Evolutionary conservation across 2,797 vertebrate species (phyloP), one percentile per base, ranked within the genome.

Genomic region (Varecia variegata): DNA sequence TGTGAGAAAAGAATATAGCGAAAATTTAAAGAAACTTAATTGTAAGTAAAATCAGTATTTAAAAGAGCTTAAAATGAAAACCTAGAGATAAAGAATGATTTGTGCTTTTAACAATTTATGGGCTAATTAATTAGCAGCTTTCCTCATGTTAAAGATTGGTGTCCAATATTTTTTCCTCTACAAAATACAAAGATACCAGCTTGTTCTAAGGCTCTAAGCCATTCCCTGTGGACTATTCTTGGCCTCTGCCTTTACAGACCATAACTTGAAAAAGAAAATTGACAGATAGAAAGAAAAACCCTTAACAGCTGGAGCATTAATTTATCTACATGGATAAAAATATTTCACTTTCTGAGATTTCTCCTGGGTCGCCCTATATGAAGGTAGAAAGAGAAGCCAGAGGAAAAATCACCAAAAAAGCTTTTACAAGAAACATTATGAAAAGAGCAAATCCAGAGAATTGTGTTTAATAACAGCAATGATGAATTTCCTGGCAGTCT

Each of bases 381-480:
- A 40, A 92, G 70, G 7, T 74, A 87, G 50, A 83, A 86, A 96
- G 54, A 86, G 93, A 88, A 97, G 47, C 2, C 1, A 60, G 74
- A 97, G 88, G 90, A 96, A 97, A 88, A 40, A 65, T 94, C 92
- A 93, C 32, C 71, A 97, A 98, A 96, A 97, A 97, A 85, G 73
- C 76, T 97, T 95, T 97, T 82, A 90, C 62, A 92, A 89, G 73
- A 94, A 96, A 95, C 71, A 86, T 85, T 93, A 94, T 93, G 67
- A 97, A 98, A 97, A 93, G 96, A 97, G 87, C 67, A 97, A 97
- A 98, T 79, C 68, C 71, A 81, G 80, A 95, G 21, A 11, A 97
- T 96, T 96, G 58, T 98, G 97, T 95, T 98, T 98, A 98, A 97
- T 98, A 98, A 98, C 95, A 95, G 54, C 90, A 96, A 50, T 52